Base-by-base conservation (phyloP, 1,140 invertebrate genomes). In the Calephelis nemesis region DNA sequence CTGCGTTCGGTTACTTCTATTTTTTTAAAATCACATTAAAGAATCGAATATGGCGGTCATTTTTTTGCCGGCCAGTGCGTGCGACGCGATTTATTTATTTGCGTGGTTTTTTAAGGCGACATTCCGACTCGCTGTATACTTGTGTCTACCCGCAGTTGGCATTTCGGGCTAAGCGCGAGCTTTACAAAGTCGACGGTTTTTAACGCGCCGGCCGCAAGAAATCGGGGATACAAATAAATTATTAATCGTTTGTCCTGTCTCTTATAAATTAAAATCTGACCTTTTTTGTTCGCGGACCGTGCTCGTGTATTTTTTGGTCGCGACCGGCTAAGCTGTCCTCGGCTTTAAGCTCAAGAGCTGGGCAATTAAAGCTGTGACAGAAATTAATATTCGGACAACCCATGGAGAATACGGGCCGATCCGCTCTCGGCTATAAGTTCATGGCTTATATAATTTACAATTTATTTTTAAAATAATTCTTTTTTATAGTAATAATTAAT, bases 231-330 rank as follows among this genome's bases (percentile, higher is more conserved):
- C 89, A 91, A 91, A 91, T 91, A 91, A 91, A 91, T 91, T 91
- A 91, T 91, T 91, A 91, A 91, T 91, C 89, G 89, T 91, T 91
- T 91, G 89, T 91, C 89, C 89, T 91, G 89, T 91, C 89, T 87
- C 88, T 89, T 91, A 91, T 90, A 91, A 91, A 91, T 91, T 91
- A 91, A 91, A 90, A 90, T 89, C 79, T 76, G 76, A 84, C 76
- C 83, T 87, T 89, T 91, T 91, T 91, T 91, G 85, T 75, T 80
- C 71, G 72, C 79, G 79, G 73, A 78, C 68, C 75, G 75, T 72
- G 77, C 67, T 73, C 73, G 72, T 68, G 74, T 80, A 79, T 86
- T 89, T 91, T 91, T 91, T 90, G 81, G 79, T 84, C 78, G 78
- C 75, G 77, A 76, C 76, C 69, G 78, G 82, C 84, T 81, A 83